A percentile compares a stretch with the other conserved stretches of the same genome.
Evolutionary conservation across 2,113 vertebrate genomes (phyloP).

Genomic region (Hypanus sabinus): DNA sequence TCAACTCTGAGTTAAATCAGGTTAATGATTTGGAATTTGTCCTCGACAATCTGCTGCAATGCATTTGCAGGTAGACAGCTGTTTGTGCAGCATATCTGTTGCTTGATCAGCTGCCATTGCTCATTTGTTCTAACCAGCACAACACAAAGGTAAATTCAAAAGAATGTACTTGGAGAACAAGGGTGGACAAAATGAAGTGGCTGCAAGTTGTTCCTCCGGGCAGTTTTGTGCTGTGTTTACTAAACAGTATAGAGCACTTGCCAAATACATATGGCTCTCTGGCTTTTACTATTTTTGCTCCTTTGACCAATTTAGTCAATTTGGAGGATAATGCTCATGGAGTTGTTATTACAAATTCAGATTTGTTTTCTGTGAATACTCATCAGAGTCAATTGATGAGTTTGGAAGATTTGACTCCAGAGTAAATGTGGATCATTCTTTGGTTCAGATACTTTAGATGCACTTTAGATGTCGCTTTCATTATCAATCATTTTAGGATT

Average conservation of each 20-base stretch:
- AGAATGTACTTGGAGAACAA: not conserved
- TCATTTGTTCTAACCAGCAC: not conserved
- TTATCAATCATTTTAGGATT: constrained; percentile 30
- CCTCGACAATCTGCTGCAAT: not conserved
- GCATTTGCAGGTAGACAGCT: not conserved
- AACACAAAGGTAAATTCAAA: not conserved
- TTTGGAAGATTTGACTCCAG: not conserved
- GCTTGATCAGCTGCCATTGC: not conserved
- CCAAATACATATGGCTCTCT: not conserved
- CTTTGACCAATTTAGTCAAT: not conserved
- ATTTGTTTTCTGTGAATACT: not conserved
- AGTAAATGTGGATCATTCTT: not conserved
- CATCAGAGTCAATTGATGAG: not conserved
- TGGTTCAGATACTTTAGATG: constrained; percentile 12
- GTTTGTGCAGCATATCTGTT: not conserved
- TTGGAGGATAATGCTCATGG: not conserved
- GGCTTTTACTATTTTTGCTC: not conserved
- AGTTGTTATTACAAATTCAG: not conserved
- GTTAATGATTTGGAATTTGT: not conserved
- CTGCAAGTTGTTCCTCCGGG: not conserved
- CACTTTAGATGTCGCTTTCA: constrained; percentile 30
- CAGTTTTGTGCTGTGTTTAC: not conserved
- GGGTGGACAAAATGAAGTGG: not conserved
- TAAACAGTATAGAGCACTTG: not conserved
- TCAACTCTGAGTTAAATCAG: not conserved